Evolutionary conservation across 2,888 invertebrate genomes (phyloP).

Genomic region (Homarus gammarus): DNA sequence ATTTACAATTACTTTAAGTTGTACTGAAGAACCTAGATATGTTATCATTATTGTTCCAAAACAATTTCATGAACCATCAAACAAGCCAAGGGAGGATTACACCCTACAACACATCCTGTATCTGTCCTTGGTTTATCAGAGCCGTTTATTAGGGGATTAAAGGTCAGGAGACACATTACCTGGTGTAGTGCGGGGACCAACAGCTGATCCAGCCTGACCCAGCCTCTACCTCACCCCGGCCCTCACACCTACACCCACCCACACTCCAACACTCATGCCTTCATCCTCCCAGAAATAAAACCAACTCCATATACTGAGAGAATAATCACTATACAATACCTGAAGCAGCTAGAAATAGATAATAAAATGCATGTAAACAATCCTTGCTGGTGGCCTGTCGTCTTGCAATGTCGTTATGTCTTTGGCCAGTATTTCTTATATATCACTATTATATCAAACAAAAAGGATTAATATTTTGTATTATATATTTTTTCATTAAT

Average conservation of each 20-base stretch:
- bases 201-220: constrained; percentile 45
- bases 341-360: constrained; percentile 35
- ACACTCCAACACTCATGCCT: too few species aligned
- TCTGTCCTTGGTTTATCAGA: too few species aligned
- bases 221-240: not conserved
- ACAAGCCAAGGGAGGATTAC: too few species aligned
- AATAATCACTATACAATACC: not conserved
- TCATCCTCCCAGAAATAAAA: not conserved
- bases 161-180: too few species aligned
- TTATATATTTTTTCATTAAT: not conserved
- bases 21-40: too few species aligned
- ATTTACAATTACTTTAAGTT: too few species aligned
- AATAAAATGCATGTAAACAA: constrained; percentile 61
- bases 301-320: not conserved
- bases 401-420: constrained; percentile 48
- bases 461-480: not conserved
- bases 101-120: too few species aligned
- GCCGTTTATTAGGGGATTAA: too few species aligned
- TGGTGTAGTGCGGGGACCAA: too few species aligned
- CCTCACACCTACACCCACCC: not conserved
- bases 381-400: constrained; percentile 33
- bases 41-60: too few species aligned
- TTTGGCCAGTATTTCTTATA: constrained; percentile 15
- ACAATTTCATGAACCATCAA: too few species aligned
- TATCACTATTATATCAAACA: not conserved